Conservation (phyloP, 2,113 vertebrate genomes). For the Pelecanus crispus region DNA sequence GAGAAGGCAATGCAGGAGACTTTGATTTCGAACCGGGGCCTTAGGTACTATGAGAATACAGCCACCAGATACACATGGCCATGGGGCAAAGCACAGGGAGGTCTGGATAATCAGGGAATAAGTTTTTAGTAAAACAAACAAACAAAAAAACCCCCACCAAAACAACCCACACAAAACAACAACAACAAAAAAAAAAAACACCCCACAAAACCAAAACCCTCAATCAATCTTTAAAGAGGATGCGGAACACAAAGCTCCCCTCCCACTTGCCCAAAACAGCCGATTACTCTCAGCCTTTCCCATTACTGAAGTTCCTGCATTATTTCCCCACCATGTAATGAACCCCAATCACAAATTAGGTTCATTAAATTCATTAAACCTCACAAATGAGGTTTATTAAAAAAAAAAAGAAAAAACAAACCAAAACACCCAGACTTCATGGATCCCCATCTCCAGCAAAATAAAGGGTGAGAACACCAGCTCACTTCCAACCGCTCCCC, state of each 20-base stretch:
- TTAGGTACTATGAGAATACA: rapidly evolving
- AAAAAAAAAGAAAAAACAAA: neutral
- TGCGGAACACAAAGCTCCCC: neutral
- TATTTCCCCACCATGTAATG: rapidly evolving
- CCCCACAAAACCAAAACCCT: too few relatives aligned
- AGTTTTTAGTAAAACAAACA: too few relatives aligned
- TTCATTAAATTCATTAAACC: too few relatives aligned
- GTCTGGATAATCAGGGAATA: neutral
- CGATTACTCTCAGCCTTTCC: neutral
- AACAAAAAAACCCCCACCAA: too few relatives aligned
- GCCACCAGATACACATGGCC: neutral
- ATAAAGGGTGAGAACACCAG: neutral
- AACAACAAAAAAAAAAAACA: too few relatives aligned
- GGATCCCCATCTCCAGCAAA: neutral
- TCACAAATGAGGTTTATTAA: neutral
- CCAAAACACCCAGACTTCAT: neutral
- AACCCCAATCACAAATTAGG: neutral
- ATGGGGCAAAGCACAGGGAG: neutral
- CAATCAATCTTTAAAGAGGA: neutral
- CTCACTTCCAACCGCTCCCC: neutral
- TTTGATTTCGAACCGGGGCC: neutral
- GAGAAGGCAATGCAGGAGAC: neutral
- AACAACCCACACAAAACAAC: too few relatives aligned
- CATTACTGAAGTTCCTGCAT: neutral
- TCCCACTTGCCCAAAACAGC: too few relatives aligned